Evolutionary conservation across 1,140 invertebrate species (phyloP).

Genomic region (Drosophila obscura): DNA sequence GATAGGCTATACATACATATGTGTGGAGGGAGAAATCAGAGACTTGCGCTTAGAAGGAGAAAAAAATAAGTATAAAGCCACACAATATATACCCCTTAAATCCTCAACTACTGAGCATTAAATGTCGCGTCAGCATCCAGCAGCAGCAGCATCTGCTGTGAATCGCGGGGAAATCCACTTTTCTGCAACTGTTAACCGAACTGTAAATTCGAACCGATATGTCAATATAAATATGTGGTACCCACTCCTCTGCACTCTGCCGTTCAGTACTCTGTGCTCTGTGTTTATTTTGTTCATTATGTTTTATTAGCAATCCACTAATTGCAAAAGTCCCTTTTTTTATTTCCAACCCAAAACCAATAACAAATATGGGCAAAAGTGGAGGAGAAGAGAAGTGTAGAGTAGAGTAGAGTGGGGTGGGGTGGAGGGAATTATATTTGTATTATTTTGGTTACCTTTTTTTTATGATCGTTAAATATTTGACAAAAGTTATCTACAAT

Average conservation of each 20-base stretch:
- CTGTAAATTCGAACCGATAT: constrained; percentile 31
- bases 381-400: too few relatives aligned
- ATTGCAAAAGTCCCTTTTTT: constrained; percentile 61
- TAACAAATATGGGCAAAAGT: constrained; percentile 15
- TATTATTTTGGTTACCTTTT: constrained; percentile 7
- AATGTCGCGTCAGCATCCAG: not conserved
- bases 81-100: constrained; percentile 2
- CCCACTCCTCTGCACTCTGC: too few relatives aligned
- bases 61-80: too few relatives aligned
- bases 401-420: too few relatives aligned
- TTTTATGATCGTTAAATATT: constrained; percentile 71
- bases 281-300: constrained; percentile 30
- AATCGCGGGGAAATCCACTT: constrained; percentile 18
- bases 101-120: too few relatives aligned
- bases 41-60: too few relatives aligned
- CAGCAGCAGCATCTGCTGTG: constrained; percentile 26
- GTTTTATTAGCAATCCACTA: constrained; percentile 55
- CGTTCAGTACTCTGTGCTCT: constrained; percentile 19
- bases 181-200: not conserved
- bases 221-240: constrained; percentile 38
- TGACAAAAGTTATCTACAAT: constrained; percentile 37
- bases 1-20: too few relatives aligned
- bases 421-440: constrained; percentile 2
- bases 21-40: too few relatives aligned
- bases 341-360: constrained; percentile 14